Evolutionary conservation across 1,140 invertebrate genomes (phyloP).

Genomic region (Dendroctonus valens): DNA sequence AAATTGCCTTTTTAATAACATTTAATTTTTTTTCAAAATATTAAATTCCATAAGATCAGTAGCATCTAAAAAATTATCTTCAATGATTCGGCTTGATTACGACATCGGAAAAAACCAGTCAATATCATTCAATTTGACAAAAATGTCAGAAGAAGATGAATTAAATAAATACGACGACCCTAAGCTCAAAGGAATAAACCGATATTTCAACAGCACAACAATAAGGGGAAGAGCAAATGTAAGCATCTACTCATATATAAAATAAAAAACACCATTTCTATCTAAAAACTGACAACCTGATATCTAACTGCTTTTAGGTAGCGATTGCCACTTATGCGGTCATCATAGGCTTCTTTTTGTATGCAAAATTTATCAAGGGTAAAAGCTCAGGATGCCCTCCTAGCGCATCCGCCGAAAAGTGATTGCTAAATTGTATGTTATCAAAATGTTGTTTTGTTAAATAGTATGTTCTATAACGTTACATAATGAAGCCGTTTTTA

Average conservation of each 20-base stretch:
- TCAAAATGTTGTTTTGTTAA: too few relatives aligned
- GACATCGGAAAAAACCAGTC: too few relatives aligned
- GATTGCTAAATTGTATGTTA: too few relatives aligned
- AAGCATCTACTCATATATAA: slow-evolving; percentile 4
- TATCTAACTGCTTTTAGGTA: not conserved
- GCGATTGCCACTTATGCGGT: slow-evolving; percentile 18
- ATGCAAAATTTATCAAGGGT: slow-evolving; percentile 13
- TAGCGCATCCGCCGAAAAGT: too few relatives aligned
- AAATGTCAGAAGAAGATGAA: slow-evolving; percentile 23
- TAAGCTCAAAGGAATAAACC: slow-evolving; percentile 18
- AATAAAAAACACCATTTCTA: not conserved
- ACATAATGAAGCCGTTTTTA: too few relatives aligned
- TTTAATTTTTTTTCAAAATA: too few relatives aligned
- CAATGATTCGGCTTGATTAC: too few relatives aligned
- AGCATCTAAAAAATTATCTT: too few relatives aligned
- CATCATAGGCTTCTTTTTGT: slow-evolving; percentile 5
- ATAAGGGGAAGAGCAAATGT: slow-evolving; percentile 30
- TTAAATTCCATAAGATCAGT: too few relatives aligned
- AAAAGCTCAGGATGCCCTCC: slow-evolving; percentile 9
- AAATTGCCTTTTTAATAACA: too few relatives aligned
- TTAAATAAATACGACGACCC: slow-evolving; percentile 23
- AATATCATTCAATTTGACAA: not conserved
- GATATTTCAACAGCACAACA: slow-evolving; percentile 28
- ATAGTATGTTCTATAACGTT: too few relatives aligned
- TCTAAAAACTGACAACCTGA: not conserved